Evolutionary conservation across 2,888 invertebrate genomes (phyloP), one percentile per base, ranked within the genome.

Genomic region (Pheosia gnoma): DNA sequence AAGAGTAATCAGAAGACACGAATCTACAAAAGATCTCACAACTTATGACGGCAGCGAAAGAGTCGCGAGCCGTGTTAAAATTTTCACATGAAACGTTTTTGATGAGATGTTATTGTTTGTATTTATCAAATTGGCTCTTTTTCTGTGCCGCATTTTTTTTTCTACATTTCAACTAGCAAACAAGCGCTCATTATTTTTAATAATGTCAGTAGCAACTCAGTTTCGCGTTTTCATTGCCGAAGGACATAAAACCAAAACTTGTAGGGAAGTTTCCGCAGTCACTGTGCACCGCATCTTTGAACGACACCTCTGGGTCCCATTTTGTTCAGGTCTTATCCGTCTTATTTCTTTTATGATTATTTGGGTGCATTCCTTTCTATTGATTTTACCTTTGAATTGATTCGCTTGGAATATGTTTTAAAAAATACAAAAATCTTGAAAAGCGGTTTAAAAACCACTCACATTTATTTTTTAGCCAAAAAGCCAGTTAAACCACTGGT

Each of bases 261-360:
- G 62, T 65, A 61, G 62, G 66, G 68, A 81, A 78, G 72, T 77
- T 85, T 77, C 72, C 71, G 66, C 73, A 80, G 79, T 80, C 81
- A 77, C 78, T 79, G 76, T 71, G 65, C 74, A 68, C 75, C 79
- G 75, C 78, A 74, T 75, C 72, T 65, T 67, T 68, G 67, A 84
- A 88, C 82, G 82, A 79, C 77, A 80, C 88, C 86, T 83, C 69
- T 68, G 88, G 87, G 88, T 71, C 81, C 72, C 83, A 86, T 83
- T 85, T 81, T 78, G 77, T 81, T 76, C 77, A 76, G 65, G 61
- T 77, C 72, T 78, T 78, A 79, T 79, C 70, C 76, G 72, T 77
- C 74, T 78, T 81, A 78, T 82, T 78, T 81, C 79, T 73, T 82
- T 81, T 76, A 74, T 72, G 75, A 76, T 68, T 64, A 70, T 75